phyloP scores from a whole-genome alignment of 2,797 vertebrate species.

The Pseudochirops cupreus region DNA sequence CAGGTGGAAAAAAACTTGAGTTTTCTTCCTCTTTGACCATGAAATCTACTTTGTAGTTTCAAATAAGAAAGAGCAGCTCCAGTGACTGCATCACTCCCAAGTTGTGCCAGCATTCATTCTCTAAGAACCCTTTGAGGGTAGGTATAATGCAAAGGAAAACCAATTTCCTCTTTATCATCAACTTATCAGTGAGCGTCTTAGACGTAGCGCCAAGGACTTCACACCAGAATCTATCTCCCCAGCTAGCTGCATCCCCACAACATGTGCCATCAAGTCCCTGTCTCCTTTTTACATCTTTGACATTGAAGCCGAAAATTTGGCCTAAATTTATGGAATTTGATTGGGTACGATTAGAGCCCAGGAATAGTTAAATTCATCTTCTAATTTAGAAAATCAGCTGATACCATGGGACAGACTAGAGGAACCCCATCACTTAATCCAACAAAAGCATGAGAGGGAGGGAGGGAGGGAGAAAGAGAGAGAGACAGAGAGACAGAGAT shows the following conservation, averaged over 20 bases:
- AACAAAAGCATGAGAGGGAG: constrained; percentile 56
- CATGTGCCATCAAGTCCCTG: constrained; percentile 69
- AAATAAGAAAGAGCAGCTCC: constrained; percentile 1
- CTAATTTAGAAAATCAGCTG: constrained; percentile 81
- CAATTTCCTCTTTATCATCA: constrained; percentile 46
- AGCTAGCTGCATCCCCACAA: constrained; percentile 70
- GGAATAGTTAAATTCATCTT: constrained; percentile 77
- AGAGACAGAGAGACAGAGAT: too few species aligned
- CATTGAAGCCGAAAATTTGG: constrained; percentile 81
- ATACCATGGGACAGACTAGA: constrained; percentile 71
- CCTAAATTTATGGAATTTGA: constrained; percentile 82
- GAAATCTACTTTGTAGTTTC: constrained; percentile 13
- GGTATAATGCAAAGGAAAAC: constrained; percentile 55
- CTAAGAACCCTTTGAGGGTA: constrained; percentile 52
- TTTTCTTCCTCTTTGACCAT: not conserved
- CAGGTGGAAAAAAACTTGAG: constrained; percentile 43
- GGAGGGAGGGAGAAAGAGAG: too few species aligned
- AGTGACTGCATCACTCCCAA: not conserved
- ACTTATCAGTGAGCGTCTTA: constrained; percentile 53
- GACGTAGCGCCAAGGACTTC: not conserved
- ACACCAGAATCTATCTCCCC: constrained; percentile 63
- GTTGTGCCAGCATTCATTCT: constrained; percentile 27
- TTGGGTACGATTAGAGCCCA: constrained; percentile 76
- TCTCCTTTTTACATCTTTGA: constrained; percentile 77
- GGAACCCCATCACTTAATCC: constrained; percentile 51